A percentile compares a stretch with the other conserved stretches of the same genome.
Conservation (phyloP, 2,113 vertebrate species). For the Pantherophis guttatus region DNA sequence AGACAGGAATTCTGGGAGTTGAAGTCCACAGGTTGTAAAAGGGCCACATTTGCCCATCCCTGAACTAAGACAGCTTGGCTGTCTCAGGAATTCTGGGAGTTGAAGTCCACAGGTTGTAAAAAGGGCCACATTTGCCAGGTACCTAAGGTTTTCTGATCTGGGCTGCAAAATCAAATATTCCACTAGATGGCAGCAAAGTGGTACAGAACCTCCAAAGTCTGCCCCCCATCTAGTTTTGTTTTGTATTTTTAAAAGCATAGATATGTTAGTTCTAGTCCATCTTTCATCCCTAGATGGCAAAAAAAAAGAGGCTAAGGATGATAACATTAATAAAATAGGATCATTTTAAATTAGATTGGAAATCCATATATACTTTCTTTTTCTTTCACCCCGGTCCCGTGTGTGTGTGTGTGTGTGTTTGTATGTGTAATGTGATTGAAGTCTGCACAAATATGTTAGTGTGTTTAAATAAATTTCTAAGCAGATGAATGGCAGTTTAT, state of each 20-base stretch:
- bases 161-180: background rate
- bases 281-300: background rate
- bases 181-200: background rate
- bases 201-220: background rate
- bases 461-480: background rate
- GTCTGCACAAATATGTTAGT: background rate
- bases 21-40: too few relatives aligned
- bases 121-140: background rate
- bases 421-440: background rate
- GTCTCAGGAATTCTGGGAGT: too few relatives aligned
- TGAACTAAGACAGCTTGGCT: too few relatives aligned
- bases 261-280: background rate
- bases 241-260: background rate
- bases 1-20: too few relatives aligned
- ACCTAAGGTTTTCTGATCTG: background rate
- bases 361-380: background rate
- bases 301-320: background rate
- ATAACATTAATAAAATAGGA: background rate
- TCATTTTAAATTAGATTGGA: background rate
- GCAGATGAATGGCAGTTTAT: background rate
- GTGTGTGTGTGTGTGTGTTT: background rate
- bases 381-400: background rate
- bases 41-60: too few relatives aligned
- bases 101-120: too few relatives aligned
- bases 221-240: background rate